Evolutionary conservation across 2,113 vertebrate species (phyloP).

Genomic region (Campylorhamphus procurvoides): DNA sequence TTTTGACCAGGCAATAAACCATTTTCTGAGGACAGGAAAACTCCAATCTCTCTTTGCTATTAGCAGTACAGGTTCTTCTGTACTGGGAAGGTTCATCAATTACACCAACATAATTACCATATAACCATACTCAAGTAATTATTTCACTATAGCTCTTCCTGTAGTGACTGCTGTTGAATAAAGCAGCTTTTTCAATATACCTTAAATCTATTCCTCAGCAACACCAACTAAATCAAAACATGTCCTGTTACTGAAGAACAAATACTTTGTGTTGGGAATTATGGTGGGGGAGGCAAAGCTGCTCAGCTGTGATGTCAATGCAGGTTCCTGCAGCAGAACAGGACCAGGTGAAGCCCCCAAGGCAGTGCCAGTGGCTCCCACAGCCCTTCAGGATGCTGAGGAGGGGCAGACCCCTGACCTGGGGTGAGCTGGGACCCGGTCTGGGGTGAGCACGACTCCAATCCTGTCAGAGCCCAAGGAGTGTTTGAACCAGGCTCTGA

Average conservation of each 20-base stretch:
- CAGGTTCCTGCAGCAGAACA: rapidly evolving
- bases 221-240: background rate
- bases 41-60: background rate
- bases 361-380: rapidly evolving
- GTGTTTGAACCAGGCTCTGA: background rate
- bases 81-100: slow-evolving; percentile 40
- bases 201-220: slow-evolving; percentile 17
- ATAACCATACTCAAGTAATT: slow-evolving; percentile 22
- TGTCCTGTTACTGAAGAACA: background rate
- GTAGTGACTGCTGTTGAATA: slow-evolving; percentile 20
- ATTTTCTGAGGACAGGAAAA: slow-evolving; percentile 1
- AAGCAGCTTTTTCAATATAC: background rate
- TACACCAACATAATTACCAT: slow-evolving; percentile 49
- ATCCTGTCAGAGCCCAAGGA: background rate
- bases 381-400: rapidly evolving
- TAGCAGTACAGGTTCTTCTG: background rate
- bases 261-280: background rate
- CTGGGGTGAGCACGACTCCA: rapidly evolving
- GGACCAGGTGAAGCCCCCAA: background rate
- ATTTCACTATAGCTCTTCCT: slow-evolving; percentile 32
- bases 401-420: too few species aligned
- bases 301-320: rapidly evolving
- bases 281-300: background rate
- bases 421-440: rapidly evolving
- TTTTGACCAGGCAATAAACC: slow-evolving; percentile 18